A percentile compares a stretch with the other conserved stretches of the same genome.
Evolutionary conservation across 2,113 vertebrate species (phyloP).

Genomic region (Chrysochloris asiatica): DNA sequence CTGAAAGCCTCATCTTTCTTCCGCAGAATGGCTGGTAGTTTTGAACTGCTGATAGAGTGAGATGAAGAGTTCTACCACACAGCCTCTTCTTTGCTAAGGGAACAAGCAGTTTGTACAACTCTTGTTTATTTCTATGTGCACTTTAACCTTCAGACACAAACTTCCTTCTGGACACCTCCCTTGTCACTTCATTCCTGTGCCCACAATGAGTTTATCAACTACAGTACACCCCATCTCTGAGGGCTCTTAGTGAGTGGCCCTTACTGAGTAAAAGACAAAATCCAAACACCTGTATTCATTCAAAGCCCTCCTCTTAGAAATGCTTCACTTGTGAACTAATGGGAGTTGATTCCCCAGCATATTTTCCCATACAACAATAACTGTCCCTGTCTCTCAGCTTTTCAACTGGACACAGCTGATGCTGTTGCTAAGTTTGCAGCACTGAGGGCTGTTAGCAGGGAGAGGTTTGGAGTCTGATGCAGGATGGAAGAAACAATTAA

Average conservation of each 20-base stretch:
- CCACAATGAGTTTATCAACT: neutral
- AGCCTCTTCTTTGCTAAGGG: neutral
- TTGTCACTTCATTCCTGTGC: too few relatives aligned
- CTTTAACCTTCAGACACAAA: neutral
- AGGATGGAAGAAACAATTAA: constrained; percentile 58
- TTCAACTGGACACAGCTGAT: constrained; percentile 36
- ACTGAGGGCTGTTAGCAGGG: constrained; percentile 24
- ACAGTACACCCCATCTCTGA: neutral
- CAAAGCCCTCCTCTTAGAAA: neutral
- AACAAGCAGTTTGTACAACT: neutral
- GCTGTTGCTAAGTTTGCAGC: neutral
- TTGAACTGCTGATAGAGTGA: neutral
- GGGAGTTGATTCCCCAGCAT: neutral
- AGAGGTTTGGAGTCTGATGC: neutral
- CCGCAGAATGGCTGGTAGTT: too few relatives aligned
- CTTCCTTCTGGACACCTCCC: neutral
- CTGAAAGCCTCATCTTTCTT: too few relatives aligned
- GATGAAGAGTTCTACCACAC: neutral
- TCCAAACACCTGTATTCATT: neutral
- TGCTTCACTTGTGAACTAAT: constrained; percentile 33
- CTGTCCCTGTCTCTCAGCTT: neutral
- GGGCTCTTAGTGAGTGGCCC: neutral
- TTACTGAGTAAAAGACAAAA: neutral
- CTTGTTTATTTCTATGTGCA: neutral
- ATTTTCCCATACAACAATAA: neutral